phyloP scores from a whole-genome alignment of 2,888 invertebrate genomes.

The Acanthacorydalis orientalis region DNA sequence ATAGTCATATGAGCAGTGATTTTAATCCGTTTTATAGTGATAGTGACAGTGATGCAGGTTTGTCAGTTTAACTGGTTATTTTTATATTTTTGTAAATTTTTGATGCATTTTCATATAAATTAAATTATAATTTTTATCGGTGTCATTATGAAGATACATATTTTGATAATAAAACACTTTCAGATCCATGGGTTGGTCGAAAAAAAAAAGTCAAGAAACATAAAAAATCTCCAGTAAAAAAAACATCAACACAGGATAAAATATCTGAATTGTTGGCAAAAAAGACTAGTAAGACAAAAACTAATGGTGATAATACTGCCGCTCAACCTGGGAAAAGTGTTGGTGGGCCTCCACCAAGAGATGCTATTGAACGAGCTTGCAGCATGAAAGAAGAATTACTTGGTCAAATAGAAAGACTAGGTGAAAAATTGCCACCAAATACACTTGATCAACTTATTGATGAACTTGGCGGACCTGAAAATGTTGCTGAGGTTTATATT shows the following conservation, averaged over 20 bases:
- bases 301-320: slow-evolving; percentile 17
- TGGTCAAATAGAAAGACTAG: slow-evolving; percentile 67
- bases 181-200: slow-evolving; percentile 64
- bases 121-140: too few species aligned
- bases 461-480: slow-evolving; percentile 92
- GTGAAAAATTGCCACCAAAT: slow-evolving; percentile 82
- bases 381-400: slow-evolving; percentile 87
- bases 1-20: slow-evolving; percentile 56
- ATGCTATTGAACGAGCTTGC: slow-evolving; percentile 77
- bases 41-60: slow-evolving; percentile 63
- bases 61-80: slow-evolving; percentile 15
- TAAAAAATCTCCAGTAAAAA: slow-evolving; percentile 34
- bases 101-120: too few species aligned
- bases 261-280: slow-evolving; percentile 48
- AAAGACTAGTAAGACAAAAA: slow-evolving; percentile 29
- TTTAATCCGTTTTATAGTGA: slow-evolving; percentile 87
- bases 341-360: slow-evolving; percentile 49
- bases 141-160: neutral
- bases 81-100: too few species aligned
- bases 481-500: slow-evolving; percentile 71
- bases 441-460: slow-evolving; percentile 97
- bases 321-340: slow-evolving; percentile 16
- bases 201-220: slow-evolving; percentile 46
- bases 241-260: slow-evolving; percentile 61
- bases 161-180: slow-evolving; percentile 3